A percentile compares a stretch with the other conserved stretches of the same genome.
Evolutionary conservation across 1,140 invertebrate genomes (phyloP).

Genomic region (Anagrus nilaparvatae): DNA sequence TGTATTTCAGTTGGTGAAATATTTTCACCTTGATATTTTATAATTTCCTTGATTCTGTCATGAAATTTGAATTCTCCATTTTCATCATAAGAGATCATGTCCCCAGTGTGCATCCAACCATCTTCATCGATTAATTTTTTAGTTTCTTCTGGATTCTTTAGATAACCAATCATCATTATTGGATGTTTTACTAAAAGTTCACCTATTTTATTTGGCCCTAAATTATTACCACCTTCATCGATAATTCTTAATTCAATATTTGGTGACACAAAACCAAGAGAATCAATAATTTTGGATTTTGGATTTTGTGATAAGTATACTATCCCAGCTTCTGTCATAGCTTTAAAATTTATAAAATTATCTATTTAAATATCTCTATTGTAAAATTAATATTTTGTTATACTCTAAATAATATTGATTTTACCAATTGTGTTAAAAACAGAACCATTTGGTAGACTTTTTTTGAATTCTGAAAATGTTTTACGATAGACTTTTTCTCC

Average conservation of each 20-base stretch:
- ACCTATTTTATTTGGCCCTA: slow-evolving; percentile 27
- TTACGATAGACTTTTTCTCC: slow-evolving; percentile 18
- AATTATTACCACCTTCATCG: slow-evolving; percentile 13
- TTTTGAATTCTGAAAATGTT: slow-evolving; percentile 14
- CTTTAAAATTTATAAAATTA: no score
- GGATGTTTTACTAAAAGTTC: slow-evolving; percentile 31
- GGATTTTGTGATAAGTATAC: background rate
- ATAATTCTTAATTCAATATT: slow-evolving; percentile 17
- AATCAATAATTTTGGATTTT: slow-evolving; percentile 1
- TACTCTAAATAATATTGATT: background rate
- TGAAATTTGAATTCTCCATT: slow-evolving; percentile 41
- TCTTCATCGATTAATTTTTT: background rate
- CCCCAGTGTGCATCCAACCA: slow-evolving; percentile 49
- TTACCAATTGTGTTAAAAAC: slow-evolving; percentile 19
- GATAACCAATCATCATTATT: slow-evolving; percentile 9
- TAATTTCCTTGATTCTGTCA: slow-evolving; percentile 50
- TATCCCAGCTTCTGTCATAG: slow-evolving; percentile 9
- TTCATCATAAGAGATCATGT: slow-evolving; percentile 43
- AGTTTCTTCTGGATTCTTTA: background rate
- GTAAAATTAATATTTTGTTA: no score
- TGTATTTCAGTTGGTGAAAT: slow-evolving; percentile 52
- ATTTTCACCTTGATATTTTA: slow-evolving; percentile 49
- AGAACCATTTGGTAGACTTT: slow-evolving; percentile 10
- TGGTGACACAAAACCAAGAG: slow-evolving; percentile 8
- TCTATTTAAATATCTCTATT: no score